These are phyloP conservation scores for Falcaria lacertinaria DNA, from an alignment of 2,888 invertebrate genomes.

Conservation along the genomic window DNA sequence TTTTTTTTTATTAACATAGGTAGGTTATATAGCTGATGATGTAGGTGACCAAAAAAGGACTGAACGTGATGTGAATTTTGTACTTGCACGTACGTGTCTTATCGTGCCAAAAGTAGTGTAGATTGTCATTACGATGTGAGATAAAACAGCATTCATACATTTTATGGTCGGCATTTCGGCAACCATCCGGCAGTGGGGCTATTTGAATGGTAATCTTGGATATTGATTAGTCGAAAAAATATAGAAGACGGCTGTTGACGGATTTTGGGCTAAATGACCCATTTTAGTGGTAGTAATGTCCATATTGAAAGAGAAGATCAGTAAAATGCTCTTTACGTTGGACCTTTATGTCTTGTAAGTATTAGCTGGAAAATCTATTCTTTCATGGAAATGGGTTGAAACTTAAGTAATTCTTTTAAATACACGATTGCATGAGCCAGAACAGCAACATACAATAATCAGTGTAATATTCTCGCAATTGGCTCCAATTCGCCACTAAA, in stretches of 20 bases:
- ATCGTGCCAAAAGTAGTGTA: background rate
- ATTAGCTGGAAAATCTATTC: no score
- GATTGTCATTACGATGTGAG: background rate
- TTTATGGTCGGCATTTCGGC: background rate
- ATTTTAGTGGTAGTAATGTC: no score
- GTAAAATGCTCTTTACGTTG: no score
- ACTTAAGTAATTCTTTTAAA: no score
- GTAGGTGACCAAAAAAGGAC: background rate
- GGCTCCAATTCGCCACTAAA: conserved; percentile 23
- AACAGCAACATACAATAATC: conserved; percentile 7
- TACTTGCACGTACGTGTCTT: background rate
- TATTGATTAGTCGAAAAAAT: no score
- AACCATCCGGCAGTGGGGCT: no score
- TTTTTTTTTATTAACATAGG: background rate
- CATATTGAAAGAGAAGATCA: no score
- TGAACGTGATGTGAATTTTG: background rate
- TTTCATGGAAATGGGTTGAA: no score
- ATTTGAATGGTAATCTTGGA: background rate
- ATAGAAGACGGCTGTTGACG: no score
- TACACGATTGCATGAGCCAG: background rate
- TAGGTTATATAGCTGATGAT: no score
- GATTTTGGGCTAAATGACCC: no score
- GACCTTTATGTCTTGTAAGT: no score
- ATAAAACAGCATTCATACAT: background rate
- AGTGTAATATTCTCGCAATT: conserved; percentile 20